phyloP scores from a whole-genome alignment of 2,888 invertebrate genomes.

The Ochlodes sylvanus region DNA sequence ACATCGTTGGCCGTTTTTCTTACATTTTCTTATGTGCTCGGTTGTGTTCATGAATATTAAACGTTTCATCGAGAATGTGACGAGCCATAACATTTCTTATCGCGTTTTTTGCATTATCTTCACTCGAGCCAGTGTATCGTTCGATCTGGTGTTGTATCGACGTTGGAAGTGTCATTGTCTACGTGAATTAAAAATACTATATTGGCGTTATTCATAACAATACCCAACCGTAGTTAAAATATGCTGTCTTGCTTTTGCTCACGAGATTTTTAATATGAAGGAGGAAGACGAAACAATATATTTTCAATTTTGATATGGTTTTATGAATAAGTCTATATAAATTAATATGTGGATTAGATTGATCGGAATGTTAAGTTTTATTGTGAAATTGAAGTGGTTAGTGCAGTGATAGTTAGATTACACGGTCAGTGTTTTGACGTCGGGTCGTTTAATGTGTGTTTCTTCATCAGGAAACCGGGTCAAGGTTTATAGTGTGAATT shows the following conservation, averaged over 20 bases:
- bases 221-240: no score
- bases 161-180: constrained; percentile 13
- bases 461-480: not conserved
- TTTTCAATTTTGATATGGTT: no score
- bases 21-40: not conserved
- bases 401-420: not conserved
- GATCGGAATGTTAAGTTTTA: no score
- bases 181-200: not conserved
- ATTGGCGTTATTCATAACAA: no score
- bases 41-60: constrained; percentile 22
- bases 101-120: constrained; percentile 35
- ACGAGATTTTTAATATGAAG: no score
- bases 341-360: no score
- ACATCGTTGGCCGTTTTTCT: not conserved
- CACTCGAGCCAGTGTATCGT: constrained; percentile 29
- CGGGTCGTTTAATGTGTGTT: not conserved
- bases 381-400: no score
- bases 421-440: not conserved
- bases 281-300: no score
- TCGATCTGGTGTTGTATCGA: constrained; percentile 27
- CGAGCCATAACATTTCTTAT: constrained; percentile 22
- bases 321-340: no score
- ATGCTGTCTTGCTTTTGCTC: no score
- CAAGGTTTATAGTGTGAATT: not conserved
- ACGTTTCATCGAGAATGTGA: constrained; percentile 21